Conservation (phyloP, 2,888 invertebrate species). For the Trilocha varians region DNA sequence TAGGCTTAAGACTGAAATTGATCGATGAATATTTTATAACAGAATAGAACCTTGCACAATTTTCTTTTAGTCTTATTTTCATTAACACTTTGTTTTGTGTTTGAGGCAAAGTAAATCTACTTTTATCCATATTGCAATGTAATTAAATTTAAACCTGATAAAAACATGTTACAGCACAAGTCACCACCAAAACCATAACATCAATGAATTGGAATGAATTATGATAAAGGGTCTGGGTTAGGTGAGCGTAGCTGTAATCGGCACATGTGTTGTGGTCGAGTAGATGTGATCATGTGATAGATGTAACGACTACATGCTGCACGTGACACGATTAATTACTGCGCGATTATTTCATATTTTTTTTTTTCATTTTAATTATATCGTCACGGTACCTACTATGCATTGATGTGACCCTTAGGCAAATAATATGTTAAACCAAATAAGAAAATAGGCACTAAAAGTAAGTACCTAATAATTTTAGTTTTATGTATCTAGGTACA, state of each 20-base stretch:
- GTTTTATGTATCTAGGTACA: no score
- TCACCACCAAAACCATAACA: neutral
- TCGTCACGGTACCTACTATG: neutral
- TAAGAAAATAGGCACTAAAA: no score
- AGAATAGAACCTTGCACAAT: no score
- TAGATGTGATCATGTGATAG: constrained; percentile 40
- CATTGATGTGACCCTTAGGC: neutral
- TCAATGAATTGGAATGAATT: constrained; percentile 28
- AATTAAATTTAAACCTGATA: constrained; percentile 6
- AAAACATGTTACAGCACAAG: neutral
- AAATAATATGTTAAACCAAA: no score
- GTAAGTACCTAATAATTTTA: no score
- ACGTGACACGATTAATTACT: constrained; percentile 9
- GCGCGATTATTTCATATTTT: constrained; percentile 12
- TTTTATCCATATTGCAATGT: no score
- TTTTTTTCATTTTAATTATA: neutral
- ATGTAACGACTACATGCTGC: constrained; percentile 36
- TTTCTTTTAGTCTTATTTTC: no score
- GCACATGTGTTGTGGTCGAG: constrained; percentile 35
- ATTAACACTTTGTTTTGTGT: no score
- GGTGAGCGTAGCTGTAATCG: constrained; percentile 39
- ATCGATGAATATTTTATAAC: no score
- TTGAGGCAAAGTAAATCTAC: no score
- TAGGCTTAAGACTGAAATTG: no score
- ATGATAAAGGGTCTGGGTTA: constrained; percentile 27